Evolutionary conservation across 2,888 invertebrate species (phyloP).

Genomic region (Rhorus exstirpatorius): DNA sequence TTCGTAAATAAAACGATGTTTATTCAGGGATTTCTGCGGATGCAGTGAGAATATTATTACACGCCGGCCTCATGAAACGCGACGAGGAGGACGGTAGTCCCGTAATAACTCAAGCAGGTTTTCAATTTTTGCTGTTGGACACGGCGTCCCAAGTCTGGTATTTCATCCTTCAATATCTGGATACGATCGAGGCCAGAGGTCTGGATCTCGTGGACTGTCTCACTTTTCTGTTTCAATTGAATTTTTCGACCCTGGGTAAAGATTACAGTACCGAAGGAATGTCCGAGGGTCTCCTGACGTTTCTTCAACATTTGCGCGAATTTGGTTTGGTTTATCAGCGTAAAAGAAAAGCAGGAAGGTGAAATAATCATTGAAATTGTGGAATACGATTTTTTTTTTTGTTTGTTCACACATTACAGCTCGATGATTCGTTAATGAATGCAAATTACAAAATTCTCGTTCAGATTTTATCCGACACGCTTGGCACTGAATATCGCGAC

Average conservation of each 20-base stretch:
- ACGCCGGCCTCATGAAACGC: conserved; percentile 97
- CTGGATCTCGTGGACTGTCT: conserved; percentile 96
- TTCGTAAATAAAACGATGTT: neutral
- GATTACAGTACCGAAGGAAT: conserved; percentile 98
- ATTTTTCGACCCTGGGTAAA: conserved; percentile 97
- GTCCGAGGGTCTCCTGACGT: conserved; percentile 94
- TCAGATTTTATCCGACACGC: conserved; percentile 96
- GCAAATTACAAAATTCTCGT: neutral
- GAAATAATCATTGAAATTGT: conserved; percentile 53
- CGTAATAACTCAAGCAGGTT: conserved; percentile 97
- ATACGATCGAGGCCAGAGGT: conserved; percentile 95
- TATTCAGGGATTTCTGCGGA: conserved; percentile 92
- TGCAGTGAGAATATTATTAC: conserved; percentile 96
- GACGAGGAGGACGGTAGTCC: conserved; percentile 93
- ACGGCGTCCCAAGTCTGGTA: conserved; percentile 98
- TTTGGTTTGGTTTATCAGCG: conserved; percentile 99
- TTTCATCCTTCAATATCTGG: conserved; percentile 98
- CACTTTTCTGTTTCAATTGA: conserved; percentile 98
- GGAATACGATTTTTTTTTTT: conserved; percentile 46
- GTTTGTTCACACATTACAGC: neutral
- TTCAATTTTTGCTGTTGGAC: conserved; percentile 98
- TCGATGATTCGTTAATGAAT: neutral
- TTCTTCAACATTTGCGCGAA: conserved; percentile 98
- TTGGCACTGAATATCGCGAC: conserved; percentile 95
- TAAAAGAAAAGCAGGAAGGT: conserved; percentile 89